phyloP scores from a whole-genome alignment of 2,888 invertebrate genomes.

The Sinelater perroti region DNA sequence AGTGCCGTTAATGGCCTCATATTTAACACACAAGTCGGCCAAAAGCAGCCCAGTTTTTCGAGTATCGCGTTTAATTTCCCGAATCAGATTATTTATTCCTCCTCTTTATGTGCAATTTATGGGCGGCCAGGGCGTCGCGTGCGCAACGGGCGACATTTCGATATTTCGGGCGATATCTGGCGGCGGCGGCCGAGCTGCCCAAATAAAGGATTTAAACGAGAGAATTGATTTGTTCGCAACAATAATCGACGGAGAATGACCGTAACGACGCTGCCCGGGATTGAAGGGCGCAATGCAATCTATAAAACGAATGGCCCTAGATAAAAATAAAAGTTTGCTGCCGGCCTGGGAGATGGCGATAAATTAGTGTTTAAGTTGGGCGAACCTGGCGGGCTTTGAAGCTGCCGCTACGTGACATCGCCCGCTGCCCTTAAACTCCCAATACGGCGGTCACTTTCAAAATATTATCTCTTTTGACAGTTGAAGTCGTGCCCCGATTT shows the following conservation, averaged over 20 bases:
- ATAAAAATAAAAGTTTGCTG: constrained; percentile 24
- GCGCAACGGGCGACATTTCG: constrained; percentile 14
- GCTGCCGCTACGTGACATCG: constrained; percentile 43
- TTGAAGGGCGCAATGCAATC: constrained; percentile 30
- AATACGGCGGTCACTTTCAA: constrained; percentile 43
- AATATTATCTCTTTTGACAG: constrained; percentile 44
- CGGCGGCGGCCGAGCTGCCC: constrained; percentile 10
- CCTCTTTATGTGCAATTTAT: constrained; percentile 17
- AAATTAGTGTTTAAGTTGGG: constrained; percentile 37
- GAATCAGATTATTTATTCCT: constrained; percentile 17
- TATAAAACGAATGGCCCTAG: constrained; percentile 20
- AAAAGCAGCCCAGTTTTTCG: not conserved
- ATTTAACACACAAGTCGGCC: not conserved
- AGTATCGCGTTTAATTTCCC: constrained; percentile 16
- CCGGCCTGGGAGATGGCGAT: constrained; percentile 27
- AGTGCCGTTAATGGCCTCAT: constrained; percentile 2
- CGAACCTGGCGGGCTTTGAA: constrained; percentile 33
- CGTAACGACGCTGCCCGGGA: constrained; percentile 22
- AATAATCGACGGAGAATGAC: constrained; percentile 20
- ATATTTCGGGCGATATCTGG: constrained; percentile 24
- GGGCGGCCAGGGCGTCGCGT: constrained; percentile 3
- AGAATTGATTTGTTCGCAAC: constrained; percentile 26
- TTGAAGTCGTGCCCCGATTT: constrained; percentile 37
- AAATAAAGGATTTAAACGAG: constrained; percentile 23
- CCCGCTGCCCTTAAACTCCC: constrained; percentile 43